A percentile compares a stretch with the other conserved stretches of the same genome.
phyloP scores from a whole-genome alignment of 2,797 vertebrate species.

The Pyrocephalus nanus region DNA sequence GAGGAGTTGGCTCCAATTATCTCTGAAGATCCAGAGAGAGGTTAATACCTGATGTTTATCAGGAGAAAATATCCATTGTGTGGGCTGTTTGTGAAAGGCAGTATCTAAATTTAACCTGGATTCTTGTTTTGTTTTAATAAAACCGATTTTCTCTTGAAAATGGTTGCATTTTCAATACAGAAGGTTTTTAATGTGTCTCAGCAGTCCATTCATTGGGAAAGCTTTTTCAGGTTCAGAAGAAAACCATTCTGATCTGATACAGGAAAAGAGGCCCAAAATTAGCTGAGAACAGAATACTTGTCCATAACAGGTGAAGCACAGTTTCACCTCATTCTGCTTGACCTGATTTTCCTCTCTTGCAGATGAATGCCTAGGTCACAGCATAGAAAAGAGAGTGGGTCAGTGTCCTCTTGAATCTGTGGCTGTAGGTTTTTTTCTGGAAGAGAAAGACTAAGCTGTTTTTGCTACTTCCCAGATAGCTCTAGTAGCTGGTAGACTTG shows the following conservation, averaged over 20 bases:
- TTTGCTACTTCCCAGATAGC: neutral
- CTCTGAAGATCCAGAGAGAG: neutral
- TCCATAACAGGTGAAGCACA: neutral
- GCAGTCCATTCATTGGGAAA: neutral
- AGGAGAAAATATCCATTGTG: constrained; percentile 17
- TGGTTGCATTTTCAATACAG: neutral
- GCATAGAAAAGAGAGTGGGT: neutral
- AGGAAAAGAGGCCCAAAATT: neutral
- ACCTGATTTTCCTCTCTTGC: neutral
- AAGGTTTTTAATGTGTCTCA: neutral
- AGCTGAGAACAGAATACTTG: neutral
- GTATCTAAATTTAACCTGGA: constrained; percentile 6
- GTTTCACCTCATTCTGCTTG: neutral
- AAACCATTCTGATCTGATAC: neutral
- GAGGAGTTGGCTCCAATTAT: neutral
- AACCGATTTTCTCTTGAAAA: neutral
- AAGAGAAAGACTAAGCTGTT: neutral
- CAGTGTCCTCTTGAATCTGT: neutral
- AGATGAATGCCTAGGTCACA: neutral
- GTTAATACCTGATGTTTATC: constrained; percentile 37
- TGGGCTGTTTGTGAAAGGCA: constrained; percentile 27
- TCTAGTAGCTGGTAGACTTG: neutral
- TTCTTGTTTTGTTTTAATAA: neutral
- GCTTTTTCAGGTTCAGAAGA: neutral
- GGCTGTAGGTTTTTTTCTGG: neutral